Evolutionary conservation across 2,113 vertebrate genomes (phyloP).

Genomic region (Corapipo altera): DNA sequence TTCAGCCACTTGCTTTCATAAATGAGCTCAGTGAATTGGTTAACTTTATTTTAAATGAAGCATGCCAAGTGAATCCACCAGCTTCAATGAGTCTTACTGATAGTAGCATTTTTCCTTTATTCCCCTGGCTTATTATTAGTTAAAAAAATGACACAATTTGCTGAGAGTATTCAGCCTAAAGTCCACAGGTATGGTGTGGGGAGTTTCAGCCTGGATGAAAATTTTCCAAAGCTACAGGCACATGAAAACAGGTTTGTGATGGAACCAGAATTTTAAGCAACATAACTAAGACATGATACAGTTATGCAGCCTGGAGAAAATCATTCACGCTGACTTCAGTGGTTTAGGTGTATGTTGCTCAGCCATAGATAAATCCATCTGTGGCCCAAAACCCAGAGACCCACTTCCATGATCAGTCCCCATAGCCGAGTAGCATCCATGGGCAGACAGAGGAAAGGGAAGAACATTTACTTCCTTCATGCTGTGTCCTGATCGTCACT

Average conservation of each 20-base stretch:
- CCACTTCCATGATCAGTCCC: not conserved
- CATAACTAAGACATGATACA: not conserved
- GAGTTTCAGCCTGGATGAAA: not conserved
- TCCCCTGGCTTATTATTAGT: not conserved
- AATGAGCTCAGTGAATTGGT: not conserved
- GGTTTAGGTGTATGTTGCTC: not conserved
- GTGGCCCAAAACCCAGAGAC: not conserved
- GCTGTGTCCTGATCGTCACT: not conserved
- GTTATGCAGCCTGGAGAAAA: not conserved
- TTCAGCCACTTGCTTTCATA: not conserved
- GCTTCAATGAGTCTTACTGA: not conserved
- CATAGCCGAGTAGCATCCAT: not conserved
- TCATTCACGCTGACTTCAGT: rapidly evolving
- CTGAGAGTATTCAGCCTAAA: not conserved
- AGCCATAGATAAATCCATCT: not conserved
- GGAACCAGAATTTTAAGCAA: not conserved
- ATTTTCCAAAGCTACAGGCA: not conserved
- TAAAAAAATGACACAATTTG: not conserved
- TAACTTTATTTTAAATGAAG: slow-evolving; percentile 3
- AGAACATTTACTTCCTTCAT: not conserved
- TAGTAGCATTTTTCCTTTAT: not conserved
- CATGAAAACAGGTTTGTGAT: not conserved
- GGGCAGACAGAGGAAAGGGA: not conserved
- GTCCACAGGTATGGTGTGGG: rapidly evolving
- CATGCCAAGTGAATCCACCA: not conserved